These are phyloP conservation scores for Dromaius novaehollandiae DNA, from an alignment of 2,113 vertebrate species.

Conservation along the genomic window DNA sequence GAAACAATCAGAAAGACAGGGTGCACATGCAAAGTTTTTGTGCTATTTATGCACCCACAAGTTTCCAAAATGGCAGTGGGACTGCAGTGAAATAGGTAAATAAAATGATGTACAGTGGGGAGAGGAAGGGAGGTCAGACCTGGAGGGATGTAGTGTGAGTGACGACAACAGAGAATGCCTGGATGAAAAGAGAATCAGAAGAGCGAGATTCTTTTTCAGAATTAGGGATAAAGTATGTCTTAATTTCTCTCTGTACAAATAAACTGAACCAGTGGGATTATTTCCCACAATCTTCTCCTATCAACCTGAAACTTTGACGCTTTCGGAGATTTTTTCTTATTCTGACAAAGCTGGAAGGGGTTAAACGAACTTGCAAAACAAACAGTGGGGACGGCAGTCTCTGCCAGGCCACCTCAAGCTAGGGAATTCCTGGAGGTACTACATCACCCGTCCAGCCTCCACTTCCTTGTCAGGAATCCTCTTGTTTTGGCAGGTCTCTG, in stretches of 20 bases:
- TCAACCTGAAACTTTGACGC: background rate
- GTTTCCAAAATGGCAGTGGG: background rate
- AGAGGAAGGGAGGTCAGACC: background rate
- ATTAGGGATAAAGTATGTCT: background rate
- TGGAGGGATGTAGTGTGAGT: background rate
- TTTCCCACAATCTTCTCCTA: background rate
- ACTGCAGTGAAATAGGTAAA: background rate
- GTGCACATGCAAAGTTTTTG: background rate
- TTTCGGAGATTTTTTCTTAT: background rate
- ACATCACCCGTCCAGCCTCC: background rate
- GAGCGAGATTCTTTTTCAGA: background rate
- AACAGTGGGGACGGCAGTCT: background rate
- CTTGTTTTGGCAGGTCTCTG: background rate
- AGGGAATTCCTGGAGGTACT: background rate
- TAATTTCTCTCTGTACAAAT: background rate
- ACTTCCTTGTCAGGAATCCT: background rate
- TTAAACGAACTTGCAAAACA: background rate
- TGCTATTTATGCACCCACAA: background rate
- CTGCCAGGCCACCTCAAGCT: rapidly evolving
- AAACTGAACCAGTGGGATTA: background rate
- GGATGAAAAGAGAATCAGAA: background rate
- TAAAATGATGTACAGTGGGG: rapidly evolving
- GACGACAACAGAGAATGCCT: background rate
- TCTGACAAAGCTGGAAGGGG: background rate
- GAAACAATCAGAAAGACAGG: background rate